Evolutionary conservation across 2,113 vertebrate species (phyloP).

Genomic region (Heterotilapia buettikoferi): DNA sequence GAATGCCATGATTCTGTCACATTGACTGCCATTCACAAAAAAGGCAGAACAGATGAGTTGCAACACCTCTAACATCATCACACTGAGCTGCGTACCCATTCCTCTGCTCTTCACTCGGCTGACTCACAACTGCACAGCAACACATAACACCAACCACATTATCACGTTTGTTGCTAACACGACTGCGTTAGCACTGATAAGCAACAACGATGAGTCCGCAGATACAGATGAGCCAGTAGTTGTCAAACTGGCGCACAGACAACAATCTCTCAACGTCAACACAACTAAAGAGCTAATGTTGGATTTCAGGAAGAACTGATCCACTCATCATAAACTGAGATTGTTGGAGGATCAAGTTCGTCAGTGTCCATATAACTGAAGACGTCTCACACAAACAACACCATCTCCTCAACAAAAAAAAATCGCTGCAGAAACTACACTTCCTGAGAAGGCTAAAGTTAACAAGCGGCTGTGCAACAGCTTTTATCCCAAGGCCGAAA

Average conservation of each 20-base stretch:
- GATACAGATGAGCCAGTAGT: background rate
- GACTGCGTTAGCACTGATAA: background rate
- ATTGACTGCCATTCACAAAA: background rate
- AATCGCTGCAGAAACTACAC: background rate
- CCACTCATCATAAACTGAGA: background rate
- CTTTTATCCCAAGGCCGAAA: background rate
- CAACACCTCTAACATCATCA: background rate
- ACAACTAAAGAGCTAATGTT: background rate
- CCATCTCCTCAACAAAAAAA: background rate
- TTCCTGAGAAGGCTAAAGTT: background rate
- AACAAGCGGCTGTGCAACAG: background rate
- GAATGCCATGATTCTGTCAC: background rate
- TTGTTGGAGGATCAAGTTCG: background rate
- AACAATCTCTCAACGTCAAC: background rate
- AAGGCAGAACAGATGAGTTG: background rate
- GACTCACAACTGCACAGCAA: background rate
- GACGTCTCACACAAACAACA: background rate
- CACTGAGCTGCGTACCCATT: background rate
- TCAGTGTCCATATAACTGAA: background rate
- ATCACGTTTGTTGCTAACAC: background rate
- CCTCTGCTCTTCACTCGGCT: background rate
- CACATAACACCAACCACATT: background rate
- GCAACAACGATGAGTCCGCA: background rate
- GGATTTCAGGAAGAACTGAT: background rate
- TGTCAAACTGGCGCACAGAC: background rate